Base-by-base conservation (phyloP, 2,113 vertebrate species). In the Colistium nudipinnis region DNA sequence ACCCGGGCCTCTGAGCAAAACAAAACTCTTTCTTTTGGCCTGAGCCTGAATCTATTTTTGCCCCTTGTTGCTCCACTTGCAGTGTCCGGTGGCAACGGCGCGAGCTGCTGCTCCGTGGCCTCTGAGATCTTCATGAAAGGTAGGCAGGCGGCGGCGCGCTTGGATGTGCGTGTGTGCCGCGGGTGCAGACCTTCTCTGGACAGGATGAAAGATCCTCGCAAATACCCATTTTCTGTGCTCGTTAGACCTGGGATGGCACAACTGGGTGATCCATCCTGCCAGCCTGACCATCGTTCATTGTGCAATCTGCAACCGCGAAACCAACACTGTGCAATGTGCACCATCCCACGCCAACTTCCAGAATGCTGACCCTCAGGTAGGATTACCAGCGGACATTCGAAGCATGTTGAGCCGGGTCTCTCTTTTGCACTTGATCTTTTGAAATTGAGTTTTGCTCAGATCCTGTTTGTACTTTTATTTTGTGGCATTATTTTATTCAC, bases 201-300 rank as follows among this genome's bases (percentile, higher is more conserved):
- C n/a, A n/a, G n/a, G n/a, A n/a, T n/a, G n/a, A n/a, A n/a, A n/a
- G n/a, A n/a, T n/a, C n/a, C n/a, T n/a, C n/a, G n/a, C n/a, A 13
- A 27, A 47, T 20, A 3, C 48, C 0, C 1, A 10, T 36, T 60
- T 5, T 73, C n/a, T 63, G 2, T 70, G 10, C 62, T 30, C 30
- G 1, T 27, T 71, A 94, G 93, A 94, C 72, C 84, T 94, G 69
- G 90, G 87, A 70, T 94, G 93, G 93, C 86, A 93, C 53, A 78
- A 11, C 49, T 94, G 93, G 93, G 76, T 94, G 59, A 80, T 94
- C 70, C 77, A 88, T 30, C 93, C 93, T 1, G 49, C 85, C 53
- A 92, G 82, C 55, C 69, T 94, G 3, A 90, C 86, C 49, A 63
- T 88, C 1, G 62, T 84, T 39, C 83, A 84, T 44, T 94, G 93